phyloP scores from a whole-genome alignment of 2,113 vertebrate species.

The Odontesthes bonariensis region DNA sequence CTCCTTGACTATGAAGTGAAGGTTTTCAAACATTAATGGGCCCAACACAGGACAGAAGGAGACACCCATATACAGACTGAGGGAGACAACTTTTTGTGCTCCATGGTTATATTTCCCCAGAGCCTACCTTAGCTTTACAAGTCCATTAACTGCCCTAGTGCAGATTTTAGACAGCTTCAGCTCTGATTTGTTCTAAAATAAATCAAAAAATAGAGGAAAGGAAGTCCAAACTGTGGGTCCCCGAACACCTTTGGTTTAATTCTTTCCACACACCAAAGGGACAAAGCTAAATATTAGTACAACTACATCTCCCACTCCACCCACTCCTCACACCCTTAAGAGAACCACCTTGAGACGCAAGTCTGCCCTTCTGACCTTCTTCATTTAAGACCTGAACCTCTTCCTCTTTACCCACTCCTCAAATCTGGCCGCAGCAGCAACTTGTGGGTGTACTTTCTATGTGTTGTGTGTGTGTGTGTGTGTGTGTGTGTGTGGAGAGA shows the following conservation, averaged over 20 bases:
- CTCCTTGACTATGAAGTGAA: slow-evolving; percentile 32
- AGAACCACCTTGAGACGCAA: slow-evolving; percentile 58
- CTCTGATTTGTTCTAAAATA: slow-evolving; percentile 79
- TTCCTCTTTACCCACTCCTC: slow-evolving; percentile 64
- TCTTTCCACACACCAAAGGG: slow-evolving; percentile 56
- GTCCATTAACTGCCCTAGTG: slow-evolving; percentile 78
- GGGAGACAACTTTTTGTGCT: slow-evolving; percentile 59
- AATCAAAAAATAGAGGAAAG: slow-evolving; percentile 72
- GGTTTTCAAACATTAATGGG: slow-evolving; percentile 43
- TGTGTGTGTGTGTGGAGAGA: slow-evolving; percentile 35
- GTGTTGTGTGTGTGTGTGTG: slow-evolving; percentile 10
- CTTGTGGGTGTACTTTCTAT: slow-evolving; percentile 37
- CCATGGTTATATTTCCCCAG: slow-evolving; percentile 75
- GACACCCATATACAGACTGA: slow-evolving; percentile 34
- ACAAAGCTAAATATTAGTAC: slow-evolving; percentile 66
- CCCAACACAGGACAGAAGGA: slow-evolving; percentile 45
- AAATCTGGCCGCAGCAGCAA: slow-evolving; percentile 53
- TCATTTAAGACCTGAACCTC: slow-evolving; percentile 67
- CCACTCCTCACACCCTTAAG: slow-evolving; percentile 42
- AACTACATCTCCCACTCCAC: slow-evolving; percentile 42
- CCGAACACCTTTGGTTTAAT: slow-evolving; percentile 66
- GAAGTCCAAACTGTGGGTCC: slow-evolving; percentile 68
- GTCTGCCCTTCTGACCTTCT: slow-evolving; percentile 72
- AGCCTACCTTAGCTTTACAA: slow-evolving; percentile 74
- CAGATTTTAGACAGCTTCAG: slow-evolving; percentile 72